phyloP scores from a whole-genome alignment of 1,140 invertebrate genomes.

The Brachionus plicatilis region DNA sequence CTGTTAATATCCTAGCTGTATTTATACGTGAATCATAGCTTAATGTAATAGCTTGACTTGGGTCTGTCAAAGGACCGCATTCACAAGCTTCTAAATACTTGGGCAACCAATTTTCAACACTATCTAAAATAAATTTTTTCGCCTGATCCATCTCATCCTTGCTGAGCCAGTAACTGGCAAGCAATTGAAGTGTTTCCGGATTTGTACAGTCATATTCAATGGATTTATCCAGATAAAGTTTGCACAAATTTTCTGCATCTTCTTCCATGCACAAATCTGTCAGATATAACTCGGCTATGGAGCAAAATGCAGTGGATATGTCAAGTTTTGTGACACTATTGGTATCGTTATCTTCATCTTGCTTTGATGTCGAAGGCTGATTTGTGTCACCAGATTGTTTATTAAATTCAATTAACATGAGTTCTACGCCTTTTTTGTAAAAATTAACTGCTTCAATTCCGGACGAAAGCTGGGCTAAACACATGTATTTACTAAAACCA shows the following conservation, averaged over 20 bases:
- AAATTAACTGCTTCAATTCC: conserved; percentile 52
- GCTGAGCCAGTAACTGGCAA: conserved; percentile 52
- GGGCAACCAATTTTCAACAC: conserved; percentile 1
- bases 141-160: conserved; percentile 52
- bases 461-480: conserved; percentile 52
- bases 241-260: conserved; percentile 53
- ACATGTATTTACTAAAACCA: conserved; percentile 56
- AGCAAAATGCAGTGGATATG: conserved; percentile 55
- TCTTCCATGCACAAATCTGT: conserved; percentile 57
- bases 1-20: conserved; percentile 51
- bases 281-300: conserved; percentile 57
- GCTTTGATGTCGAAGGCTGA: neutral
- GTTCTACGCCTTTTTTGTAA: conserved; percentile 55
- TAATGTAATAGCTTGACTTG: conserved; percentile 17
- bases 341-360: conserved; percentile 18
- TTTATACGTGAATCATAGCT: conserved; percentile 45
- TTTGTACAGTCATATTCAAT: conserved; percentile 50
- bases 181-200: conserved; percentile 53
- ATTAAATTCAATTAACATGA: conserved; percentile 46
- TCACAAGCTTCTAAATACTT: conserved; percentile 15
- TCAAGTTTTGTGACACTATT: conserved; percentile 45
- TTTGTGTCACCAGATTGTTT: neutral
- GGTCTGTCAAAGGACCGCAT: neutral
- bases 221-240: conserved; percentile 49
- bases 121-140: neutral